Evolutionary conservation across 2,113 vertebrate genomes (phyloP).

Genomic region (Ictidomys tridecemlineatus): DNA sequence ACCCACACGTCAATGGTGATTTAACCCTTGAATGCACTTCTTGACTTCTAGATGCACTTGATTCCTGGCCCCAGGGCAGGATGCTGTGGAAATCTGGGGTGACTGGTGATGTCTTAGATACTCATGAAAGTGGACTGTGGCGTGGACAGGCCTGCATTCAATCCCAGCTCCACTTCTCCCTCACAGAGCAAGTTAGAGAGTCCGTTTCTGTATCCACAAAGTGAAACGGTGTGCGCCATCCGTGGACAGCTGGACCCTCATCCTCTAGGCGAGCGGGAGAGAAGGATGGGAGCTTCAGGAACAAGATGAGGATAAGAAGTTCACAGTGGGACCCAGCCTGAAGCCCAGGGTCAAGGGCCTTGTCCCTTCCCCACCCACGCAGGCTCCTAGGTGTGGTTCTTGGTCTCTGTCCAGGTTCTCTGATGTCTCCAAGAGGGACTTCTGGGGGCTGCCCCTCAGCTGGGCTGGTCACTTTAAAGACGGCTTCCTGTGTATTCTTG

Average conservation of each 20-base stretch:
- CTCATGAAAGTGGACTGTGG: fast-evolving
- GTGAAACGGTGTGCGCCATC: not conserved
- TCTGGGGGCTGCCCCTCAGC: not conserved
- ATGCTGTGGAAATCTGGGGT: not conserved
- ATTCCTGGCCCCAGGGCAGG: not conserved
- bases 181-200: too few species aligned
- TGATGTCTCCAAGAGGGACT: too few species aligned
- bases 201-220: not conserved
- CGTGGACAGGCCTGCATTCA: not conserved
- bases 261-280: not conserved
- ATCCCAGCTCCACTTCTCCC: not conserved
- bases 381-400: not conserved
- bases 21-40: not conserved
- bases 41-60: not conserved
- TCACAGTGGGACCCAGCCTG: too few species aligned
- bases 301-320: not conserved
- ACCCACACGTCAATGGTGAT: not conserved
- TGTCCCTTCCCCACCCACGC: not conserved
- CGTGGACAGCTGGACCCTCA: not conserved
- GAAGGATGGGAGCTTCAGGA: too few species aligned
- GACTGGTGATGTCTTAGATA: not conserved
- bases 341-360: not conserved
- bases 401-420: not conserved
- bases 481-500: conserved; percentile 22
- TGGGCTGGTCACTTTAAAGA: not conserved